Conservation (phyloP, 2,797 vertebrate genomes). For the Amblyopsis hoosieri region DNA sequence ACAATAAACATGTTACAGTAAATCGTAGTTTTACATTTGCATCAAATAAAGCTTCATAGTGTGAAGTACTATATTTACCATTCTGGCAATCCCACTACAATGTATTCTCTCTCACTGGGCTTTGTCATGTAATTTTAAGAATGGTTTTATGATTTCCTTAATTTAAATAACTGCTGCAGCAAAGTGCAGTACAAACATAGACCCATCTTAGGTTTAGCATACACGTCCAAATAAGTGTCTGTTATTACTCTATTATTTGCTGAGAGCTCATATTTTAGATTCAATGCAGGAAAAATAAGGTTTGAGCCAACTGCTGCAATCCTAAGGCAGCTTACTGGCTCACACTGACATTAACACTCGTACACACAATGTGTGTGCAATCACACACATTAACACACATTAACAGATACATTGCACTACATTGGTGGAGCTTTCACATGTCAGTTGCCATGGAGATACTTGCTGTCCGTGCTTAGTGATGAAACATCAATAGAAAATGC, state of each 20-base stretch:
- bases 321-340: not conserved
- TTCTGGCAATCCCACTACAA: constrained; percentile 11
- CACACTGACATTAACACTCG: constrained; percentile 3
- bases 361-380: not conserved
- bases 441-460: constrained; percentile 72
- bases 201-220: no score
- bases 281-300: not conserved
- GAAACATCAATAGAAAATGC: constrained; percentile 59
- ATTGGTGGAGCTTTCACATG: constrained; percentile 34
- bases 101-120: constrained; percentile 36
- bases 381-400: not conserved
- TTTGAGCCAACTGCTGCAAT: constrained; percentile 6
- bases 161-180: no score
- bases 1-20: not conserved
- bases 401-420: constrained; percentile 3
- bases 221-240: not conserved
- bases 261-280: not conserved
- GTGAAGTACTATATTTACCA: not conserved
- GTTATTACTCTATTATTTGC: not conserved
- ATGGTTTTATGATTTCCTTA: not conserved
- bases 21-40: not conserved
- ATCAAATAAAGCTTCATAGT: constrained; percentile 11
- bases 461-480: constrained; percentile 46
- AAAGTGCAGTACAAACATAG: no score
- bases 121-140: constrained; percentile 43